Evolutionary conservation across 2,888 invertebrate species (phyloP).

Genomic region (Lysandra bellargus): DNA sequence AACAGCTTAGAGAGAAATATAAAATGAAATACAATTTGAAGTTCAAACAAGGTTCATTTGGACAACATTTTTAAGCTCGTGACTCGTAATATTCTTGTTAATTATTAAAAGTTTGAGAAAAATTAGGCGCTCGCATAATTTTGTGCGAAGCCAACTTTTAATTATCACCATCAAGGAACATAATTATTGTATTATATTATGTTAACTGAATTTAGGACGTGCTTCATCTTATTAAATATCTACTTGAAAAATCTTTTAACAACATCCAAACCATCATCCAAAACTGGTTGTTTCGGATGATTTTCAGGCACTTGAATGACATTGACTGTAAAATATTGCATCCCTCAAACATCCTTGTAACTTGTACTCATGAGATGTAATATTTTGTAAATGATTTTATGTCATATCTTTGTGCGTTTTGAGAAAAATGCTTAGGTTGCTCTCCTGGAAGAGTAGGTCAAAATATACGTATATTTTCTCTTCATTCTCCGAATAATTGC

Average conservation of each 20-base stretch:
- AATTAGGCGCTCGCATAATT: constrained; percentile 7
- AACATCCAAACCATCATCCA: no score
- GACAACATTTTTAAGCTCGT: not conserved
- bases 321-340: no score
- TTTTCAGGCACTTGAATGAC: no score
- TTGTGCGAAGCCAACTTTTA: not conserved
- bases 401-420: no score
- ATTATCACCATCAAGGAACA: not conserved
- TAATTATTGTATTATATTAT: not conserved
- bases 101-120: constrained; percentile 13
- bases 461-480: not conserved
- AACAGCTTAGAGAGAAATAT: not conserved
- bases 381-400: no score
- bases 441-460: not conserved
- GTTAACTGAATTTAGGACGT: not conserved
- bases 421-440: no score
- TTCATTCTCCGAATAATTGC: not conserved
- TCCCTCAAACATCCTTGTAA: no score
- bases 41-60: not conserved
- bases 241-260: not conserved
- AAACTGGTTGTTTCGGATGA: no score
- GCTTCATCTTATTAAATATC: not conserved
- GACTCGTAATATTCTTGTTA: not conserved
- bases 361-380: no score
- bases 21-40: not conserved